Base-by-base conservation (phyloP, 1,140 invertebrate species). In the Papilio dardanus region DNA sequence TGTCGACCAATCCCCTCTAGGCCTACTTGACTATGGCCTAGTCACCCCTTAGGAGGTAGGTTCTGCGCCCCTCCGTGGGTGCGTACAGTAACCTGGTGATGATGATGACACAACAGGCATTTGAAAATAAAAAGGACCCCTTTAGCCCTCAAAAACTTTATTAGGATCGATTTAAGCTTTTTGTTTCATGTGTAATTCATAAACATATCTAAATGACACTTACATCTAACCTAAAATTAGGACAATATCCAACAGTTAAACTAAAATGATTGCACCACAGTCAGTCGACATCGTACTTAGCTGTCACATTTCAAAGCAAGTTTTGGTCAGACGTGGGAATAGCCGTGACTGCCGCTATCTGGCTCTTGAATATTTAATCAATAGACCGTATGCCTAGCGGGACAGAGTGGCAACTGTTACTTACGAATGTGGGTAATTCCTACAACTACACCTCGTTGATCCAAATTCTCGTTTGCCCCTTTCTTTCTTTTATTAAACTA, bases 291-390 rank as follows among this genome's bases (percentile, higher is more conserved):
- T 6, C 16, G 66, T 33, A 68, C 19, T 21, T n/a, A 21, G 5
- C 33, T 68, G 66, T 35, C 33, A 67, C 28, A 68, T 33, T 68
- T 33, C 66, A 68, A 68, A 68, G 31, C 33, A 21, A 19, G 14
- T 21, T 33, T 40, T 33, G 33, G 66, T 24, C 66, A n/a, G 66
- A 37, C 33, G 30, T 31, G 66, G 66, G 66, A 68, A 68, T 68
- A 33, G 0, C n/a, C 1, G 19, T 54, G 50, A 67, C 66, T 21
- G 14, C 14, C 16, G 31, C 28, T 37, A 24, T 67, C n/a, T 31
- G 5, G 14, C 28, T 28, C 24, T 35, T 67, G 65, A 67, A 68
- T 68, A 66, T 66, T 66, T 33, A 68, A 40, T 68, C 33, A 37
- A 68, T 35, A 35, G 66, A 1, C 5, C 7, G 50, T 10, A 31